Conservation (phyloP, 2,888 invertebrate genomes). For the Eurois occulta region DNA sequence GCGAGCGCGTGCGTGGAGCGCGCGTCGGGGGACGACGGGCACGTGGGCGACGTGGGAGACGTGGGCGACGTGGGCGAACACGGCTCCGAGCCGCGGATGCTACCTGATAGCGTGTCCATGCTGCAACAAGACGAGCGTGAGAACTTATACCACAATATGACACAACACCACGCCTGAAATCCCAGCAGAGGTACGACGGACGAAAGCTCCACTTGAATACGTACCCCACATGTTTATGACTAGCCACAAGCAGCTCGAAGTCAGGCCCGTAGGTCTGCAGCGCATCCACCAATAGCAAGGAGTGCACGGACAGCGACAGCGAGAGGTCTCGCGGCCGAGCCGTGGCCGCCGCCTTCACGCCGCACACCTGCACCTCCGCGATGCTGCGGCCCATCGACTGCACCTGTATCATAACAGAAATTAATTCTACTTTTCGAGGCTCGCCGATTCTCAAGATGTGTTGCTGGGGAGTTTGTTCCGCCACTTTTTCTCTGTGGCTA, state of each 20-base stretch:
- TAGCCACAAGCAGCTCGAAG: conserved; percentile 98
- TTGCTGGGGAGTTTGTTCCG: not conserved
- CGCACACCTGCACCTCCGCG: conserved; percentile 97
- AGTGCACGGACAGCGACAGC: conserved; percentile 96
- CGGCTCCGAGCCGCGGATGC: conserved; percentile 97
- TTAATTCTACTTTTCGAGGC: not conserved
- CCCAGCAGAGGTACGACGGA: too few species aligned
- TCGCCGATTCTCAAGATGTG: not conserved
- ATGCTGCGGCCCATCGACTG: conserved; percentile 97
- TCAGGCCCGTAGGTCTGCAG: conserved; percentile 98
- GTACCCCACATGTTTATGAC: conserved; percentile 97
- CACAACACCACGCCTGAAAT: not conserved
- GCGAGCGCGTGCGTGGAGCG: conserved; percentile 82
- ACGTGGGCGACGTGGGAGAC: conserved; percentile 92
- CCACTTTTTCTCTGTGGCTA: not conserved
- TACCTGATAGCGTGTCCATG: conserved; percentile 98
- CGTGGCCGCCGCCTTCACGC: conserved; percentile 94
- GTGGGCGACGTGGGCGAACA: conserved; percentile 95
- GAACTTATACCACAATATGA: not conserved
- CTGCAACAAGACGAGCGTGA: conserved; percentile 80
- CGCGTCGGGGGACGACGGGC: conserved; percentile 90
- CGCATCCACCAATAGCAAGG: conserved; percentile 97
- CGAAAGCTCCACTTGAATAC: not conserved
- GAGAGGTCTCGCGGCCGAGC: conserved; percentile 94
- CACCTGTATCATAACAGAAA: conserved; percentile 80